phyloP scores from a whole-genome alignment of 2,888 invertebrate species.

The Leptothorax acervorum region DNA sequence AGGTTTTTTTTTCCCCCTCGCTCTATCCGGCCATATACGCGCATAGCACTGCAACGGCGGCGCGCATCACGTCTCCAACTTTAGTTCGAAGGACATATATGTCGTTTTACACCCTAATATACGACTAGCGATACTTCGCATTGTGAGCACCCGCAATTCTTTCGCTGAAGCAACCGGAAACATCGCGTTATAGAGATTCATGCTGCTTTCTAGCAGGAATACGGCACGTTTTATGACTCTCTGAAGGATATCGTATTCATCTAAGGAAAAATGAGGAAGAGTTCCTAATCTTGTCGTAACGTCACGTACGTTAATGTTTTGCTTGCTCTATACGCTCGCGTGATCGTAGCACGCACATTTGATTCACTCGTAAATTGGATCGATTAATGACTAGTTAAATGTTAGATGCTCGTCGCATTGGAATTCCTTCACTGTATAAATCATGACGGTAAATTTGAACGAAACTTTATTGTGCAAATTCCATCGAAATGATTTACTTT shows the following conservation, averaged over 20 bases:
- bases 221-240: slow-evolving; percentile 27
- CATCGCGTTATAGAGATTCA: slow-evolving; percentile 48
- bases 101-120: slow-evolving; percentile 28
- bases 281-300: slow-evolving; percentile 7
- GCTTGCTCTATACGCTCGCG: not conserved
- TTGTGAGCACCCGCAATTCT: slow-evolving; percentile 44
- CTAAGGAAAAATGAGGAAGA: not conserved
- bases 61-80: slow-evolving; percentile 44
- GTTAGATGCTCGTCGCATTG: not conserved
- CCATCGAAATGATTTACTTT: not conserved
- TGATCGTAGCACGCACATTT: not conserved
- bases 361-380: not conserved
- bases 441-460: not conserved
- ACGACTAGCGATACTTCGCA: slow-evolving; percentile 34
- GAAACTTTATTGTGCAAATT: not conserved
- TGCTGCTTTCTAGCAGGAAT: slow-evolving; percentile 32
- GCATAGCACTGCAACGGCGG: not conserved
- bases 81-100: slow-evolving; percentile 54
- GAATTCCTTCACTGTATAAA: not conserved
- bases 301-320: not conserved
- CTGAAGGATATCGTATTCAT: slow-evolving; percentile 17
- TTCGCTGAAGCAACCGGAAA: slow-evolving; percentile 33
- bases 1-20: slow-evolving; percentile 53
- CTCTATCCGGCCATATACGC: slow-evolving; percentile 40
- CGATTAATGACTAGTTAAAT: not conserved